Conservation (phyloP, 2,113 vertebrate genomes). For the Tyrannus savana region DNA sequence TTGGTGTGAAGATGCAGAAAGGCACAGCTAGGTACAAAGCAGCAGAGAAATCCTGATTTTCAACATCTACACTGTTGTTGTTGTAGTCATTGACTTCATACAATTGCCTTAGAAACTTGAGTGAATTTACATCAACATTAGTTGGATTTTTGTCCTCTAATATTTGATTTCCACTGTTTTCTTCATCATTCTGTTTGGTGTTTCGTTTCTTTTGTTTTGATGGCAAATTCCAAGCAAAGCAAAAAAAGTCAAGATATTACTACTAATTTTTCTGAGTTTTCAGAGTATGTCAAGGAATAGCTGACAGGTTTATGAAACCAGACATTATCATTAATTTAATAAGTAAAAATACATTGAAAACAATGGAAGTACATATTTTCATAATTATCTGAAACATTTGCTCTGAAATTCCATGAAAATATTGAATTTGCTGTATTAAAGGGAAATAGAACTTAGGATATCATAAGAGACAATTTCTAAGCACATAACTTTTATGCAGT, state of each 20-base stretch:
- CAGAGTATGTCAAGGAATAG: not conserved
- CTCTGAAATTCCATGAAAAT: not conserved
- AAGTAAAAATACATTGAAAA: not conserved
- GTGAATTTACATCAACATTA: not conserved
- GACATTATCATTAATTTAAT: not conserved
- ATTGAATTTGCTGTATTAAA: not conserved
- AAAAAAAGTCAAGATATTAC: not conserved
- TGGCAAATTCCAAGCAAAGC: not conserved
- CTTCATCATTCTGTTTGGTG: not conserved
- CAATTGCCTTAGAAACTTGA: not conserved
- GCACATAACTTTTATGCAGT: fast-evolving
- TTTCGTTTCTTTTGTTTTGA: not conserved
- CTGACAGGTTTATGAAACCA: not conserved
- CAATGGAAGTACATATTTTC: not conserved
- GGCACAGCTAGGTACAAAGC: not conserved
- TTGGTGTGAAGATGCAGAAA: not conserved
- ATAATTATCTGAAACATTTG: not conserved
- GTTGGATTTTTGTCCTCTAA: not conserved
- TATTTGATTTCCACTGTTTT: not conserved
- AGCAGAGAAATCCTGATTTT: not conserved
- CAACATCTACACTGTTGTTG: not conserved
- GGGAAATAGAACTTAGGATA: not conserved
- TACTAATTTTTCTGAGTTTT: not conserved
- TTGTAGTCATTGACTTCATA: not conserved
- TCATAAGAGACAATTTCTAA: not conserved